Conservation (phyloP, 2,797 vertebrate species). For the Neosalanx taihuensis region DNA sequence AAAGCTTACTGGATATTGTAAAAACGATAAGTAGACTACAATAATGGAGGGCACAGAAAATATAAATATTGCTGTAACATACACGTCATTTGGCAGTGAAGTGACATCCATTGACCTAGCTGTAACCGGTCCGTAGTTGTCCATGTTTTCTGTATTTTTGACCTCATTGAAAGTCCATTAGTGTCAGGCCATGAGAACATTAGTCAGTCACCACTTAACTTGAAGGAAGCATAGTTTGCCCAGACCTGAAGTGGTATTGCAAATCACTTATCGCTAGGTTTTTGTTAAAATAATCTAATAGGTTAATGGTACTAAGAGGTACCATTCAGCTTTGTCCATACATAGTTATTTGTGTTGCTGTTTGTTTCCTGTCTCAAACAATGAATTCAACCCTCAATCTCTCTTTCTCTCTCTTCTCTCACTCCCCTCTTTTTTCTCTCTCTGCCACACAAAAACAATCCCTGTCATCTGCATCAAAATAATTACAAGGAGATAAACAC, state of each 20-base stretch:
- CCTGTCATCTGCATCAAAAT: conserved; percentile 72
- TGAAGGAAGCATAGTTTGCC: conserved; percentile 49
- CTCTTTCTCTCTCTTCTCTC: neutral
- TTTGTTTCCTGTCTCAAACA: conserved; percentile 35
- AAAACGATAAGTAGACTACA: neutral
- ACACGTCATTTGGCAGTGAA: conserved; percentile 29
- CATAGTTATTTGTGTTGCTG: conserved; percentile 6
- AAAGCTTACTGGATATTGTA: neutral
- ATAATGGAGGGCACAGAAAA: neutral
- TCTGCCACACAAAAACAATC: conserved; percentile 40
- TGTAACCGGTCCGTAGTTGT: conserved; percentile 43
- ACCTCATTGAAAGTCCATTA: conserved; percentile 82
- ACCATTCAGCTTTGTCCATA: conserved; percentile 52
- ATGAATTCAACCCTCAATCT: conserved; percentile 47
- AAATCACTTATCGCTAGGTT: conserved; percentile 41
- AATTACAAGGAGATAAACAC: conserved; percentile 71
- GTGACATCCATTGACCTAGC: conserved; percentile 32
- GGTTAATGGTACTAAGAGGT: conserved; percentile 73
- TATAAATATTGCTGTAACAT: neutral
- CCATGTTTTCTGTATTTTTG: conserved; percentile 40
- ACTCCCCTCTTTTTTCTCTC: neutral
- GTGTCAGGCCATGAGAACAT: conserved; percentile 57
- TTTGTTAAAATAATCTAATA: conserved; percentile 67
- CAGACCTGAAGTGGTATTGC: conserved; percentile 38
- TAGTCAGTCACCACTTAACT: conserved; percentile 58